Conservation (phyloP, 2,797 vertebrate species). For the Peromyscus eremicus region DNA sequence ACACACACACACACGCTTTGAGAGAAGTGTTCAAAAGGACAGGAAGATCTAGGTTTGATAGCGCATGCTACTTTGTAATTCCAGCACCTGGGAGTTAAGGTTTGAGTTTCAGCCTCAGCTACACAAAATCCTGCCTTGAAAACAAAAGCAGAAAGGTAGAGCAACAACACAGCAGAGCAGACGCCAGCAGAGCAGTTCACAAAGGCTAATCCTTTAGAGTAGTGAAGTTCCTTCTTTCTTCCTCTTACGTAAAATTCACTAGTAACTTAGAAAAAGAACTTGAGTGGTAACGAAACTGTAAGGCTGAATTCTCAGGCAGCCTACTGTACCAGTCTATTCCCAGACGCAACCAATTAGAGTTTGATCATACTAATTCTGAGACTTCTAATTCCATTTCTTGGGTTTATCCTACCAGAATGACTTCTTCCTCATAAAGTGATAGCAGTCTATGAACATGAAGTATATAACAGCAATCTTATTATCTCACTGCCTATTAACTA, state of each 20-base stretch:
- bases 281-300: not conserved
- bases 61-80: not conserved
- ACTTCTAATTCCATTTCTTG: not conserved
- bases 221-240: not conserved
- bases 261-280: constrained; percentile 16
- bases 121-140: not conserved
- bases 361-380: not conserved
- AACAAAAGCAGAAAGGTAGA: not conserved
- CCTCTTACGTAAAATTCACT: constrained; percentile 58
- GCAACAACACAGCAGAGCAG: not conserved
- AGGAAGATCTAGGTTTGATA: not conserved
- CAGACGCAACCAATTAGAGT: not conserved
- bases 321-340: constrained; percentile 83
- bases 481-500: not conserved
- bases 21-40: constrained; percentile 29
- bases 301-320: not conserved
- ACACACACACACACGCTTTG: not conserved
- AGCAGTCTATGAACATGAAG: not conserved
- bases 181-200: not conserved
- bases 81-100: not conserved
- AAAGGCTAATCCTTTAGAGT: not conserved
- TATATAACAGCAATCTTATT: not conserved
- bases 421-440: not conserved
- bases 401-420: not conserved
- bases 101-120: not conserved